Evolutionary conservation across 2,888 invertebrate genomes (phyloP).

Genomic region (Escarpia spicata): DNA sequence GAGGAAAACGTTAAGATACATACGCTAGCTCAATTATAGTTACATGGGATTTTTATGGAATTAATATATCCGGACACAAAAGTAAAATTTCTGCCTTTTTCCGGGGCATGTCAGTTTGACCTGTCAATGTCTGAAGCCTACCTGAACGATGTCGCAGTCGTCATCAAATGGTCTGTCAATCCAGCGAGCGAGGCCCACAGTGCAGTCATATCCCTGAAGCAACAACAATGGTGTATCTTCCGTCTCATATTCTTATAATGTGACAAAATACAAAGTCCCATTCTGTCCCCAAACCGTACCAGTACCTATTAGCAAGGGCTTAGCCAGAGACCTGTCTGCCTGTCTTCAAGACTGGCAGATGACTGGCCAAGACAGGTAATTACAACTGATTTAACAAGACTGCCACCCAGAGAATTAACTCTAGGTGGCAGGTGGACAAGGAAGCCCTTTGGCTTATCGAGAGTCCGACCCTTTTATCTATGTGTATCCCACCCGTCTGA

Average conservation of each 20-base stretch:
- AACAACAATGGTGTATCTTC: background rate
- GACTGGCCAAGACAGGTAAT: too few species aligned
- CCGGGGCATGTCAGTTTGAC: background rate
- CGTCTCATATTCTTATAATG: background rate
- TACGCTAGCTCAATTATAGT: background rate
- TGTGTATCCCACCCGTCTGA: too few species aligned
- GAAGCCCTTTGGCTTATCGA: too few species aligned
- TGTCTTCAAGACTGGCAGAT: too few species aligned
- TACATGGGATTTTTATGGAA: background rate
- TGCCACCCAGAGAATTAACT: too few species aligned
- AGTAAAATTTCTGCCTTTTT: background rate
- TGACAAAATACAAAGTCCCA: conserved; percentile 8
- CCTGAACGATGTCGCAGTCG: conserved; percentile 36
- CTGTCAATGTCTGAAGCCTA: conserved; percentile 3
- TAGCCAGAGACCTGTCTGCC: too few species aligned
- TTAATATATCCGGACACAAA: background rate
- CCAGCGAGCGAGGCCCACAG: conserved; percentile 32
- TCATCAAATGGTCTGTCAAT: conserved; percentile 35
- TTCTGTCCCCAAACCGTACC: background rate
- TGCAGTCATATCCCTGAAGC: conserved; percentile 40
- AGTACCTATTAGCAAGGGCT: too few species aligned
- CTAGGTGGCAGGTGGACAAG: too few species aligned
- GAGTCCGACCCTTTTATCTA: too few species aligned
- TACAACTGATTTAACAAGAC: too few species aligned
- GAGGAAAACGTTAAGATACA: background rate